Evolutionary conservation across 2,888 invertebrate genomes (phyloP), one percentile per base, ranked within the genome.

Genomic region (Nephrotoma guestfalica): DNA sequence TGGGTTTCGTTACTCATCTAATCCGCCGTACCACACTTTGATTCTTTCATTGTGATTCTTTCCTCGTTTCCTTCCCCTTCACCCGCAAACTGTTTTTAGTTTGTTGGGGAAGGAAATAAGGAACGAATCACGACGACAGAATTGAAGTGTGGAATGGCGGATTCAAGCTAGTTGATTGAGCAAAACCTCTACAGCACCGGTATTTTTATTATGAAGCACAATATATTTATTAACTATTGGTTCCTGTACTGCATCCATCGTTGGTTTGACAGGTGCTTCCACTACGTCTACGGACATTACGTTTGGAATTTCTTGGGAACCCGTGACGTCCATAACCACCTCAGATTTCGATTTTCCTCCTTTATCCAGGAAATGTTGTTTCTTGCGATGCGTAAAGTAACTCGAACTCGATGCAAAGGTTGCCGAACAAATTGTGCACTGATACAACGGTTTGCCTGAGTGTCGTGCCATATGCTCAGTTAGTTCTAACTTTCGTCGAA

Each of bases 371-470:
- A 89, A 89, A 87, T 90, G 90, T 6, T 88, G 88, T 7, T 88
- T 87, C 86, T 90, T 89, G 4, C 89, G 88, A 87, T 90, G 89
- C 71, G 89, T 89, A 87, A 89, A 89, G 89, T 89, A 89, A 88
- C 89, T 89, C 0, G 89, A 88, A 43, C 88, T 89, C 15, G 89
- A 89, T 86, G 89, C 88, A 86, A 90, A 89, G 7, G 89, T 89
- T 87, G 89, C 88, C 9, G 89, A 89, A 86, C 89, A 90, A 87
- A 89, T 89, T 7, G 88, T 88, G 84, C 89, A 90, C 40, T 88
- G 87, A 41, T 89, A 90, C 5, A 90, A 87, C n/a, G 88, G 88
- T 87, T 89, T 88, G 5, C 89, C 89, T 6, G 89, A 89, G 86
- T 90, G 89, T 0, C 88, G 89, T 2, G 89, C 88, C 88, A 89